Evolutionary conservation across 2,888 invertebrate genomes (phyloP), one percentile per base, ranked within the genome.

Genomic region (Auanema freiburgensis): DNA sequence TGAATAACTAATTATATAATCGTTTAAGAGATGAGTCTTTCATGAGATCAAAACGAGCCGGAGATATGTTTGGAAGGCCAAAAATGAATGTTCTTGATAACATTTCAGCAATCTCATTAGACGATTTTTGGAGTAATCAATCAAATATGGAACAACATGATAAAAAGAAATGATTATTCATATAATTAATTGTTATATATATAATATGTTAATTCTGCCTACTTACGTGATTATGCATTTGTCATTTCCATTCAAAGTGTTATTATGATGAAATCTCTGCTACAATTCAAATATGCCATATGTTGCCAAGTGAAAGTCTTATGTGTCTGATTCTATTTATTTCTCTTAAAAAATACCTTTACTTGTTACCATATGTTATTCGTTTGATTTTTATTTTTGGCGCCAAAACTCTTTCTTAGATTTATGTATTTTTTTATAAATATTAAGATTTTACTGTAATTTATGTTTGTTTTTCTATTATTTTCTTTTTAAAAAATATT

Each of bases 101-200:
- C 53, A 77, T 78, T 6, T 77, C 77, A 2, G 78, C 79, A 11
- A 78, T 79, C 10, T 78, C 78, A 4, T 57, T 79, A n/a, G 79
- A 79, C 55, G 79, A 79, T 25, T 79, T 77, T 59, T 79, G 79
- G 79, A 76, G 73, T 63, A 74, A 72, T 33, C 33, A 33, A 8
- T 33, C 33, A 5, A 33, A 8, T 8, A 33, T 5, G 3, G 33
- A 33, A 8, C 33, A 33, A 33, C 3, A 33, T 33, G 33, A 33
- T 46, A 65, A 62, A 41, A 68, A 63, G 56, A 33, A 23, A 16
- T 33, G 21, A 52, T 33, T 33, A 33, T 33, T 8, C 33, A 33
- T 33, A 33, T 3, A 33, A n/a, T n/a, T 33, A 3, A 33, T 33
- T 33, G 33, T 33, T 33, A n/a, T n/a, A n/a, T n/a, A n/a, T n/a